These are phyloP conservation scores for Poecilia velifera DNA, from an alignment of 2,797 vertebrate species.

Conservation along the genomic window DNA sequence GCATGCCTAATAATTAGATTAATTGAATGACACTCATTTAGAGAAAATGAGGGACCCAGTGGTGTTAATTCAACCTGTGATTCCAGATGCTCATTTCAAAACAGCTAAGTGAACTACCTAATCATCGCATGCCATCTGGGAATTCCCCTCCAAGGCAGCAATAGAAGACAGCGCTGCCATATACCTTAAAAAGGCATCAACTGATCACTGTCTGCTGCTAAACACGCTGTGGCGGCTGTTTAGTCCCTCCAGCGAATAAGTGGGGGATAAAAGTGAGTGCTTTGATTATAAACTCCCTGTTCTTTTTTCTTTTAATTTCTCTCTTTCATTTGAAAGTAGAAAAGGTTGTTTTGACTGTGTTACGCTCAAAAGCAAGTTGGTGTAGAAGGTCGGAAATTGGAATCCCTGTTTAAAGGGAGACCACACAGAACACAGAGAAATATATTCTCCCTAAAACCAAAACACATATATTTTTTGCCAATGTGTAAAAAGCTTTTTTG, in stretches of 20 bases:
- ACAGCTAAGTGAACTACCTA: constrained; percentile 80
- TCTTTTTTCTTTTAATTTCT: constrained; percentile 85
- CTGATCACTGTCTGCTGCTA: constrained; percentile 64
- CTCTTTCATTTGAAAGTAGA: constrained; percentile 85
- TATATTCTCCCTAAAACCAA: background rate
- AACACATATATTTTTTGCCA: background rate
- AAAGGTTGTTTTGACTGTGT: constrained; percentile 82
- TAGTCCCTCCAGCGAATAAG: constrained; percentile 62
- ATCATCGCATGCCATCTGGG: constrained; percentile 79
- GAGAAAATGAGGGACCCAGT: constrained; percentile 78
- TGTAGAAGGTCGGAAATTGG: background rate
- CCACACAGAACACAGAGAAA: background rate
- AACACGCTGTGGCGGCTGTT: constrained; percentile 63
- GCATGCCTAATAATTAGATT: constrained; percentile 82
- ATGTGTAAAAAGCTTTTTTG: background rate
- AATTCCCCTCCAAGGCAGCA: constrained; percentile 78
- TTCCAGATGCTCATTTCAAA: constrained; percentile 83
- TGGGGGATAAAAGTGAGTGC: constrained; percentile 58
- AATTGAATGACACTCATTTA: constrained; percentile 84
- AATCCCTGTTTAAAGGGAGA: background rate
- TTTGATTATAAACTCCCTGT: constrained; percentile 82
- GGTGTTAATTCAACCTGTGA: constrained; percentile 82
- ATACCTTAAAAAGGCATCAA: constrained; percentile 68
- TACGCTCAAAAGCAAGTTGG: constrained; percentile 30
- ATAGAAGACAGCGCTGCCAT: constrained; percentile 67